Evolutionary conservation across 2,888 invertebrate species (phyloP).

Genomic region (Tipula lateralis): DNA sequence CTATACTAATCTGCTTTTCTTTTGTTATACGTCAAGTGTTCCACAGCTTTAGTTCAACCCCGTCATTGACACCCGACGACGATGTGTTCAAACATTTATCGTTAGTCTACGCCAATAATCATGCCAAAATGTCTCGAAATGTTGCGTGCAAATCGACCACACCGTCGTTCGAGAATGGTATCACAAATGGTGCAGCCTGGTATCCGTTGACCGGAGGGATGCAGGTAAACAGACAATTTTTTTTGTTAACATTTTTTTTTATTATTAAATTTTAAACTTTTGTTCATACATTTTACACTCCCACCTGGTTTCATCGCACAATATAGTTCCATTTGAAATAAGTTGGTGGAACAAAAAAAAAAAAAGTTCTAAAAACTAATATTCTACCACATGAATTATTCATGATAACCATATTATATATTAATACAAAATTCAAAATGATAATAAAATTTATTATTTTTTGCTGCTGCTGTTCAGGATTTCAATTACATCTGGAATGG

Average conservation of each 20-base stretch:
- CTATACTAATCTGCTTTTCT: neutral
- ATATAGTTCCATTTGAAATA: neutral
- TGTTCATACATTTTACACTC: neutral
- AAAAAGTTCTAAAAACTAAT: slow-evolving; percentile 1
- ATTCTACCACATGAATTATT: slow-evolving; percentile 11
- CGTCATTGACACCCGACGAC: slow-evolving; percentile 84
- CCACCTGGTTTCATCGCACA: neutral
- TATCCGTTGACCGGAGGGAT: slow-evolving; percentile 73
- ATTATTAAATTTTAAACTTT: slow-evolving; percentile 30
- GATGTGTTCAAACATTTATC: slow-evolving; percentile 86
- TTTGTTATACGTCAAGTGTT: slow-evolving; percentile 60
- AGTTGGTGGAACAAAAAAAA: neutral
- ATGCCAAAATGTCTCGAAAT: slow-evolving; percentile 83
- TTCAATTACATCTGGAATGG: slow-evolving; percentile 92
- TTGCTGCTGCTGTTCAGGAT: slow-evolving; percentile 77
- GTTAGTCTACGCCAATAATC: slow-evolving; percentile 77
- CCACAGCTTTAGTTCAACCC: slow-evolving; percentile 75
- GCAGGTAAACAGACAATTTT: slow-evolving; percentile 38
- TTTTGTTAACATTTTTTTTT: slow-evolving; percentile 4
- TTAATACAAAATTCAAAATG: neutral
- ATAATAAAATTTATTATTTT: neutral
- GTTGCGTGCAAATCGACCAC: slow-evolving; percentile 73
- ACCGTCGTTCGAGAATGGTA: slow-evolving; percentile 78
- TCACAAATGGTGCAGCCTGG: slow-evolving; percentile 93
- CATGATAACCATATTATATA: neutral